A percentile compares a stretch with the other conserved stretches of the same genome.
These are phyloP conservation scores for Drosophila seguyi DNA, from an alignment of 1,140 invertebrate species.

Conservation along the genomic window DNA sequence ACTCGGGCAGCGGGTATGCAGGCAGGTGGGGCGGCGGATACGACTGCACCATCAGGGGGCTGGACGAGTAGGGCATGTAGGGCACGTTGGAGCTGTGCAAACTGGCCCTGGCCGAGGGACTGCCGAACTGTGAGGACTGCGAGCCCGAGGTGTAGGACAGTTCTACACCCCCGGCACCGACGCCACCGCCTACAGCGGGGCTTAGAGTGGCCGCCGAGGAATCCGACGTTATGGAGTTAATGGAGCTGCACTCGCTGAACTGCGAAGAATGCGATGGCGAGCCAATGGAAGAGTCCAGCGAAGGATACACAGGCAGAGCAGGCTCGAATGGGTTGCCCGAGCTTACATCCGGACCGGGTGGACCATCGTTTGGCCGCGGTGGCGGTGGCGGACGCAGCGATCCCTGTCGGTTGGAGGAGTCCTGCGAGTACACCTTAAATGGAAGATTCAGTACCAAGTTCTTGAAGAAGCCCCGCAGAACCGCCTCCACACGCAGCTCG, in stretches of 20 bases:
- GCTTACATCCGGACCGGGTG: conserved; percentile 54
- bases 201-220: conserved; percentile 75
- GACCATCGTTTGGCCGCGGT: conserved; percentile 63
- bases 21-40: conserved; percentile 76
- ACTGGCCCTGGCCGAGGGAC: conserved; percentile 65
- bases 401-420: conserved; percentile 38
- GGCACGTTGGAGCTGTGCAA: conserved; percentile 74
- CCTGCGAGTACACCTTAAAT: conserved; percentile 76
- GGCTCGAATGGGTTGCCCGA: conserved; percentile 72
- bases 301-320: conserved; percentile 59
- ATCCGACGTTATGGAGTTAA: conserved; percentile 79
- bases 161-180: conserved; percentile 43
- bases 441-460: conserved; percentile 79
- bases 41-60: conserved; percentile 72
- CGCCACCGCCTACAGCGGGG: conserved; percentile 60
- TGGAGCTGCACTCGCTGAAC: conserved; percentile 77
- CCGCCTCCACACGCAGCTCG: conserved; percentile 78
- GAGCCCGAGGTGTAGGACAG: conserved; percentile 74
- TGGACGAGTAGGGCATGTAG: conserved; percentile 80
- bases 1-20: conserved; percentile 68
- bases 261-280: conserved; percentile 81
- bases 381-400: conserved; percentile 57
- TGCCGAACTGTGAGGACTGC: conserved; percentile 77
- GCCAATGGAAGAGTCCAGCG: conserved; percentile 77
- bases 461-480: conserved; percentile 82